These are phyloP conservation scores for Oncopeltus fasciatus DNA, from an alignment of 1,140 invertebrate genomes.

Conservation along the genomic window DNA sequence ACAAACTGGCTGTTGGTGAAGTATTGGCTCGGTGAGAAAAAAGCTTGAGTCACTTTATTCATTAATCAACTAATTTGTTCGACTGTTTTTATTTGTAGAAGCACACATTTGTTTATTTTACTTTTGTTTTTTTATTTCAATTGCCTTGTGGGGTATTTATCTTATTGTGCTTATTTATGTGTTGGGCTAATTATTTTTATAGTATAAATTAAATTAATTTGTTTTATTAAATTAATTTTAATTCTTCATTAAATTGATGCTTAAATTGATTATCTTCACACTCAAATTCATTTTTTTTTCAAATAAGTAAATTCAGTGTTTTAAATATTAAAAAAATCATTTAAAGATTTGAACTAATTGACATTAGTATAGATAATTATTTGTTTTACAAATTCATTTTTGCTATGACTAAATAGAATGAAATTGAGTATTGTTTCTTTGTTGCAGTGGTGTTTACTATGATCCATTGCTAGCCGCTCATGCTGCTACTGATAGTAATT, in stretches of 20 bases:
- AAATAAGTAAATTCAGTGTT: no score
- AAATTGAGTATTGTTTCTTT: no score
- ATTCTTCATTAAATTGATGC: no score
- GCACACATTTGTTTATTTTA: conserved; percentile 13
- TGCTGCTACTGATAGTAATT: conserved; percentile 65
- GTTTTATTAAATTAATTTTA: no score
- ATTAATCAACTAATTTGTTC: conserved; percentile 20
- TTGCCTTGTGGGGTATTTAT: conserved; percentile 17
- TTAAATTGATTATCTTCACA: no score
- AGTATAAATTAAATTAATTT: neutral
- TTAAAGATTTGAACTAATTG: no score
- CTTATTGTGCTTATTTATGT: conserved; percentile 7
- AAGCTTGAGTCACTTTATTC: conserved; percentile 14
- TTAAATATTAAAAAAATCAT: no score
- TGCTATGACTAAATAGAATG: no score
- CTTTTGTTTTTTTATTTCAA: conserved; percentile 2
- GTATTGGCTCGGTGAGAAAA: conserved; percentile 10
- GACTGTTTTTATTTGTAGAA: conserved; percentile 7
- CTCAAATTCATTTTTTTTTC: no score
- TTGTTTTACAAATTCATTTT: no score
- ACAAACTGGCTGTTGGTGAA: conserved; percentile 17
- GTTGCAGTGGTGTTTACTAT: conserved; percentile 72
- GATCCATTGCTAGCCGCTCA: conserved; percentile 86
- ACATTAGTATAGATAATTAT: no score
- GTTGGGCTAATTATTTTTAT: conserved; percentile 6